Conservation (phyloP, 30 jellyfish, hydroid and myxozoan species). For the Chironex yamaguchii region DNA sequence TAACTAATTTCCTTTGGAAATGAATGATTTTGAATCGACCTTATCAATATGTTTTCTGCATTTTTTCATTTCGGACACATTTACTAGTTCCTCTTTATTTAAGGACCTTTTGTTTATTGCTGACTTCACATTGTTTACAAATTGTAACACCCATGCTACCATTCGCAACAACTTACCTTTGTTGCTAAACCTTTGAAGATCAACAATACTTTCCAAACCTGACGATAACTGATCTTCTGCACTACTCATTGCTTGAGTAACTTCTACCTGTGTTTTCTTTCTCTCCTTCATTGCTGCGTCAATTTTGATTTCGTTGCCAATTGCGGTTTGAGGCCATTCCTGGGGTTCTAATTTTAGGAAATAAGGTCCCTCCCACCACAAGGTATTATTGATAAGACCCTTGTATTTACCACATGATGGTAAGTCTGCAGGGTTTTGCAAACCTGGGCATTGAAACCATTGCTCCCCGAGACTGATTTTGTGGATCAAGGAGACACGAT, state of each 20-base stretch:
- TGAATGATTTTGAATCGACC: slow-evolving; percentile 9
- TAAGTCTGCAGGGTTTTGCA: slow-evolving; percentile 60
- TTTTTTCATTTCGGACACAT: not conserved
- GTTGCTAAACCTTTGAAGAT: slow-evolving; percentile 14
- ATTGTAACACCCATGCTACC: slow-evolving; percentile 37
- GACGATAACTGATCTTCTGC: not conserved
- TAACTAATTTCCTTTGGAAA: slow-evolving; percentile 30
- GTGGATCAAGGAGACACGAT: slow-evolving; percentile 37
- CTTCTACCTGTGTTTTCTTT: not conserved
- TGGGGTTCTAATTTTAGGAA: slow-evolving; percentile 12
- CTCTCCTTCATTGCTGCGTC: slow-evolving; percentile 36
- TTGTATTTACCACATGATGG: slow-evolving; percentile 58
- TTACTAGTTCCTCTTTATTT: slow-evolving; percentile 16
- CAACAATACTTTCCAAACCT: too few relatives aligned
- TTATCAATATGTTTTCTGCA: slow-evolving; percentile 6
- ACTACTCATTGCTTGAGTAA: slow-evolving; percentile 14
- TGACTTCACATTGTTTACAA: slow-evolving; percentile 25
- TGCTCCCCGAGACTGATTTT: slow-evolving; percentile 9
- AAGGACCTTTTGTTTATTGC: slow-evolving; percentile 5
- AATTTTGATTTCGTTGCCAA: slow-evolving; percentile 7
- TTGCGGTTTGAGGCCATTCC: slow-evolving; percentile 34
- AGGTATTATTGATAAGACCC: slow-evolving; percentile 11
- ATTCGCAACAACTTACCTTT: slow-evolving; percentile 36
- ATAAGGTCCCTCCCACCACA: slow-evolving; percentile 74
- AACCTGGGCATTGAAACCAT: slow-evolving; percentile 45